Percentiles rank a stretch among this genome's conserved stretches.
These are phyloP conservation scores for Poeciliopsis prolifica DNA, from an alignment of 2,113 vertebrate genomes.

Conservation along the genomic window DNA sequence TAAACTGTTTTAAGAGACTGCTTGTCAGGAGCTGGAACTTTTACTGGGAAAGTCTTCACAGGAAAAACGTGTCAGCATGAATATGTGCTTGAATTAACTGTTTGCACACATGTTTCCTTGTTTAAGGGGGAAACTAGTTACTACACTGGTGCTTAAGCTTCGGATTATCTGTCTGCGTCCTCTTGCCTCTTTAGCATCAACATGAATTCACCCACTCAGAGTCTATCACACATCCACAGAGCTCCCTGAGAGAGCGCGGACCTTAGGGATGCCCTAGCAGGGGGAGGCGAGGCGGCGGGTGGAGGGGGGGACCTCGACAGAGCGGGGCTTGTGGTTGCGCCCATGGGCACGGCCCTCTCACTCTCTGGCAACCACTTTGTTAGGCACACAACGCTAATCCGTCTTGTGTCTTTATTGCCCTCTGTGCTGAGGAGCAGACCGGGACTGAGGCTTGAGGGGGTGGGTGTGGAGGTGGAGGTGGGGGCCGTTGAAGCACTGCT, in stretches of 20 bases:
- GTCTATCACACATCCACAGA: conserved; percentile 79
- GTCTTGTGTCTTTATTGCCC: conserved; percentile 79
- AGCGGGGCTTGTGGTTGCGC: conserved; percentile 56
- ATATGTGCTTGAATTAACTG: conserved; percentile 70
- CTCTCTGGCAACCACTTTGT: conserved; percentile 76
- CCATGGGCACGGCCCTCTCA: conserved; percentile 75
- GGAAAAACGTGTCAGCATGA: conserved; percentile 38
- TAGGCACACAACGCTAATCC: conserved; percentile 79
- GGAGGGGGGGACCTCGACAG: conserved; percentile 42
- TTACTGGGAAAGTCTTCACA: conserved; percentile 46
- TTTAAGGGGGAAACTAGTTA: conserved; percentile 70
- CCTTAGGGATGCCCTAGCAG: conserved; percentile 67
- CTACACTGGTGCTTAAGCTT: conserved; percentile 67
- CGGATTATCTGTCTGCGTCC: conserved; percentile 78
- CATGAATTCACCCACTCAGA: conserved; percentile 75
- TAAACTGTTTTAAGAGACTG: conserved; percentile 24
- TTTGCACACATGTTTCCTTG: conserved; percentile 76
- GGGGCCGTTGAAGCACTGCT: conserved; percentile 52
- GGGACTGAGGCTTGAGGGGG: conserved; percentile 31
- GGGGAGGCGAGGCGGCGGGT: conserved; percentile 20
- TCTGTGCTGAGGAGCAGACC: conserved; percentile 65
- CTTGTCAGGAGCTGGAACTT: conserved; percentile 47
- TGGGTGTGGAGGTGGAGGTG: not conserved
- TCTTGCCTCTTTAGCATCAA: conserved; percentile 73
- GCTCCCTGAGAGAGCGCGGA: conserved; percentile 75